phyloP scores from a whole-genome alignment of 2,888 invertebrate species.

The Dolichomitus sp. region DNA sequence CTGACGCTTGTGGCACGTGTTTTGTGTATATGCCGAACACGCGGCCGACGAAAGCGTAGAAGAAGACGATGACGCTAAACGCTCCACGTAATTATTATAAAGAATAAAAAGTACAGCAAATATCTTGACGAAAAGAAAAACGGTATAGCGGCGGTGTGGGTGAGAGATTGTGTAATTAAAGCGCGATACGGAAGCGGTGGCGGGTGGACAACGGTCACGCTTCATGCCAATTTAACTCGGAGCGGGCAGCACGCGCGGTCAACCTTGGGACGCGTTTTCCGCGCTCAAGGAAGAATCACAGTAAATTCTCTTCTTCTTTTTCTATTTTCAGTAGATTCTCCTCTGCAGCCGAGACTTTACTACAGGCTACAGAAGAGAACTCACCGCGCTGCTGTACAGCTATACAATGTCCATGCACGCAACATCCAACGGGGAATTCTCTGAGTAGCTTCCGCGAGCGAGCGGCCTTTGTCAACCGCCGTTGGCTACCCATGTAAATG shows the following conservation, averaged over 20 bases:
- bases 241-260: slow-evolving; percentile 65
- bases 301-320: neutral
- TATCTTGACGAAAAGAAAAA: slow-evolving; percentile 74
- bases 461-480: slow-evolving; percentile 61
- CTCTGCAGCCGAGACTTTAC: slow-evolving; percentile 2
- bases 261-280: slow-evolving; percentile 66
- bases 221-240: slow-evolving; percentile 83
- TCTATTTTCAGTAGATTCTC: neutral
- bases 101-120: slow-evolving; percentile 36
- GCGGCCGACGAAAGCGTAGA: neutral
- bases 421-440: slow-evolving; percentile 60
- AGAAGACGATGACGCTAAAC: neutral
- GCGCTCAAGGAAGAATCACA: slow-evolving; percentile 53
- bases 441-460: slow-evolving; percentile 51
- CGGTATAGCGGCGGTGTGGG: slow-evolving; percentile 64
- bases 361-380: slow-evolving; percentile 8
- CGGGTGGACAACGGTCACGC: slow-evolving; percentile 82
- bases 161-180: slow-evolving; percentile 79
- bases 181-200: slow-evolving; percentile 75
- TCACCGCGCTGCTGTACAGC: slow-evolving; percentile 11
- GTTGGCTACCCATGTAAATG: slow-evolving; percentile 28
- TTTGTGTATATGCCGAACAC: neutral
- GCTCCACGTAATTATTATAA: slow-evolving; percentile 20
- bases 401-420: slow-evolving; percentile 48
- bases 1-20: neutral